Evolutionary conservation across 2,797 vertebrate species (phyloP).

Genomic region (Podarcis siculus): DNA sequence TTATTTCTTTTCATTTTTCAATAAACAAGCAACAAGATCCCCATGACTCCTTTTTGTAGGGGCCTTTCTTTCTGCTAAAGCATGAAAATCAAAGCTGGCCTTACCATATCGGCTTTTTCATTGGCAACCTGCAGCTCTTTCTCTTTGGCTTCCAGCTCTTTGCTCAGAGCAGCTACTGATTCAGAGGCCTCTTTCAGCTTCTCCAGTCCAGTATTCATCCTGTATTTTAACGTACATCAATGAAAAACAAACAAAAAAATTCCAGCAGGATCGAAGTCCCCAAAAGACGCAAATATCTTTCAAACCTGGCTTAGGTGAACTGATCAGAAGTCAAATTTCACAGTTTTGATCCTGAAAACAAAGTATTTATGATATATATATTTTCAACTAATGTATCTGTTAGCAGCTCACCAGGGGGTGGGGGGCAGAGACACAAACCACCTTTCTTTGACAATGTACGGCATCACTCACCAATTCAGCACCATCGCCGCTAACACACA

Average conservation of each 20-base stretch:
- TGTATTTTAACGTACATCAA: slow-evolving; percentile 66
- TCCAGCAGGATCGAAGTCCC: neutral
- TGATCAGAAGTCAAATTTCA: neutral
- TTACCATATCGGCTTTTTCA: slow-evolving; percentile 87
- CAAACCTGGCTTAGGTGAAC: neutral
- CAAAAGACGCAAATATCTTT: neutral
- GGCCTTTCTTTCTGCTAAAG: neutral
- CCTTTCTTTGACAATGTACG: neutral
- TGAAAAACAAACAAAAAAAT: neutral
- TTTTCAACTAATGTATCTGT: too few species aligned
- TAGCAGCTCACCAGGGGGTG: too few species aligned
- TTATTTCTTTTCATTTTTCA: neutral
- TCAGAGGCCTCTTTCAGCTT: slow-evolving; percentile 95
- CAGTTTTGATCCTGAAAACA: neutral
- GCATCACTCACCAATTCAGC: neutral
- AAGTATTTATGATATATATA: too few species aligned
- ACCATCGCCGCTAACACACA: neutral
- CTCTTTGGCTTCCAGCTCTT: slow-evolving; percentile 92
- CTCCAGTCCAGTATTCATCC: slow-evolving; percentile 94
- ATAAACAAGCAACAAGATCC: neutral
- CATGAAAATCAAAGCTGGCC: neutral
- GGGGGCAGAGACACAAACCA: neutral
- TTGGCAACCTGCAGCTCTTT: slow-evolving; percentile 93
- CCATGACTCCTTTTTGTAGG: neutral
- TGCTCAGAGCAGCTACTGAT: slow-evolving; percentile 90